Evolutionary conservation across 2,797 vertebrate species (phyloP), one percentile per base, ranked within the genome.

Genomic region (Schizothorax lantsangensis): DNA sequence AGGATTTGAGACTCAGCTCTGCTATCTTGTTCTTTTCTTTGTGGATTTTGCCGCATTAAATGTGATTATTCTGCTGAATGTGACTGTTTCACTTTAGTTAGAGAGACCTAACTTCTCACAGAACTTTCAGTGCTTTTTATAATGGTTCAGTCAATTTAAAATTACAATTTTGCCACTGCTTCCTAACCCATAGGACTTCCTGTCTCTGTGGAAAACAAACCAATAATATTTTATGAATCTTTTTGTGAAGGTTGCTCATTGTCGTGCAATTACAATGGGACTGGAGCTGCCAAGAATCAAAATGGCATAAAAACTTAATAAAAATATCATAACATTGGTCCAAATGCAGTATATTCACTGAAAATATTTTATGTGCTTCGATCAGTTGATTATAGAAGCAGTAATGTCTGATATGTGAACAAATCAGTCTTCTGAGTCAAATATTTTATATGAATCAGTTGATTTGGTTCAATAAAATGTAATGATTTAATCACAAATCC

Each of bases 41-140:
- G 49, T 54, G 36, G 8, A 59, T 79, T 87, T 82, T 87, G 64
- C 45, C 11, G 69, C 66, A 26, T 68, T 82, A 78, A 83, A 71
- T 83, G 30, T 4, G 12, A 38, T 69, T 52, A 26, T 59, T 87
- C 78, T 86, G 85, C 85, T 81, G 78, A 84, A 59, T 43, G 52
- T 33, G 64, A 86, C 78, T 83, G 72, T 72, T 88, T 85, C 17
- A 79, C 49, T 30, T 26, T 36, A 87, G 64, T 57, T 62, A 82
- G 71, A 52, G 23, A 69, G n/a, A 49, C n/a, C 45, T 7, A 72
- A 64, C 69, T 45, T 85, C 14, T n/a, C n/a, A 19, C 49, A 52
- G 26, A 81, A 72, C 84, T 72, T 80, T 80, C 6, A 36, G 38
- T 72, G 66, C 17, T 80, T 72, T 62, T 52, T 49, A 49, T 40